phyloP scores from a whole-genome alignment of 2,113 vertebrate genomes.

The Petrocephalus zakoni region DNA sequence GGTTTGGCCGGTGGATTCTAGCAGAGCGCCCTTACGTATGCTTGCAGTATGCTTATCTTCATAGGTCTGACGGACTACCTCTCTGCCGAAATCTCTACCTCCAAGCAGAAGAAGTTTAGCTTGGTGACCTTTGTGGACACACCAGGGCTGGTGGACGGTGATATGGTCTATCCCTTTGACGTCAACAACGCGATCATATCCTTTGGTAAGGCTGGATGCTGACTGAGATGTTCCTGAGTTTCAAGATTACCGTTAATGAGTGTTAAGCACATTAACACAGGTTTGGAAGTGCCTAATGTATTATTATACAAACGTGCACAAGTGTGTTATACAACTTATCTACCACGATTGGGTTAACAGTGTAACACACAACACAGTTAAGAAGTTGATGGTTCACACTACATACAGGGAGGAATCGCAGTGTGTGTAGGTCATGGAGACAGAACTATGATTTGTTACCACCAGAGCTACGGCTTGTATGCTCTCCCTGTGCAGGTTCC shows the following conservation, averaged over 20 bases:
- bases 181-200: constrained; percentile 66
- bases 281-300: background rate
- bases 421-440: background rate
- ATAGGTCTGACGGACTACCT: constrained; percentile 65
- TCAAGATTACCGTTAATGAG: background rate
- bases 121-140: constrained; percentile 72
- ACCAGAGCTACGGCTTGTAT: background rate
- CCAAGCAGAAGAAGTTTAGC: constrained; percentile 72
- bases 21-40: background rate
- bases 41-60: constrained; percentile 38
- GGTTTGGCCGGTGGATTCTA: background rate
- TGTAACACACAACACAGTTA: background rate
- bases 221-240: background rate
- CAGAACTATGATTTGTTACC: background rate
- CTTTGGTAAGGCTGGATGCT: constrained; percentile 52
- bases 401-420: background rate
- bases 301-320: background rate
- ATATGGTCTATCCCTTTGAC: constrained; percentile 70
- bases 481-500: background rate
- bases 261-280: background rate
- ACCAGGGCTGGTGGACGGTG: constrained; percentile 67
- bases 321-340: background rate
- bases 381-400: background rate
- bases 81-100: constrained; percentile 68
- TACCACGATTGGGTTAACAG: background rate